Base-by-base conservation (phyloP, 2,113 vertebrate species). In the Psittacula cyanocephala region DNA sequence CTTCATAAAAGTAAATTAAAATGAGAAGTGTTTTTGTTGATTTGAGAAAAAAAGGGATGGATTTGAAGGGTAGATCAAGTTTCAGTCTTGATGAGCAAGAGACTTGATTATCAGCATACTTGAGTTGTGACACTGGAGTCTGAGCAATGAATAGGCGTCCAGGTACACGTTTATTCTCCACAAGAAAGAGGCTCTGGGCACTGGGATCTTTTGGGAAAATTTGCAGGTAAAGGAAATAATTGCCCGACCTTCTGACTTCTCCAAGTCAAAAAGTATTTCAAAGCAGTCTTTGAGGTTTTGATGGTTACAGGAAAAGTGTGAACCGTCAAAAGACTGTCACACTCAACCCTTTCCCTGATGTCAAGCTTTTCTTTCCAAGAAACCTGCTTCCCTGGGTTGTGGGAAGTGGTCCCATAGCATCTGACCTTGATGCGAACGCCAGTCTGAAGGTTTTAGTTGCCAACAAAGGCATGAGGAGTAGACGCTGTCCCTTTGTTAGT, bases 1-100 rank as follows among this genome's bases (percentile, higher is more conserved):
- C 55, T 75, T 47, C 55, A 75, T 50, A 78, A 60, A 92, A 88
- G 47, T 46, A 83, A 94, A 78, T 59, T 43, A 55, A 88, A 91
- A 78, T 65, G 17, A 69, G 28, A 60, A 86, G 28, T 6, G 8
- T 8, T 86, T 88, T 68, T 71, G 14, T 88, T 81, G 15, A 63
- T 88, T 88, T 95, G 53, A 88, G 68, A 17, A 72, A 67, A 76
- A 68, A 93, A 74, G 3, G 24, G 11, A 69, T 69, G 44, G 33
- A 81, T 88, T 84, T 90, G 23, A 81, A 78, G 23, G 28, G 50
- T 41, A 9, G 44, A 69, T 71, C 39, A 33, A 57, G 13, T 87
- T 95, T 79, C 5, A 3, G 37, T 81, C 57, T 41, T 92, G 35
- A 71, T 79, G 79, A 82, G 10, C 39, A 46, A 84, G 31, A 57